These are phyloP conservation scores for Hystrix cristata DNA, from an alignment of 2,113 vertebrate genomes.

Conservation along the genomic window DNA sequence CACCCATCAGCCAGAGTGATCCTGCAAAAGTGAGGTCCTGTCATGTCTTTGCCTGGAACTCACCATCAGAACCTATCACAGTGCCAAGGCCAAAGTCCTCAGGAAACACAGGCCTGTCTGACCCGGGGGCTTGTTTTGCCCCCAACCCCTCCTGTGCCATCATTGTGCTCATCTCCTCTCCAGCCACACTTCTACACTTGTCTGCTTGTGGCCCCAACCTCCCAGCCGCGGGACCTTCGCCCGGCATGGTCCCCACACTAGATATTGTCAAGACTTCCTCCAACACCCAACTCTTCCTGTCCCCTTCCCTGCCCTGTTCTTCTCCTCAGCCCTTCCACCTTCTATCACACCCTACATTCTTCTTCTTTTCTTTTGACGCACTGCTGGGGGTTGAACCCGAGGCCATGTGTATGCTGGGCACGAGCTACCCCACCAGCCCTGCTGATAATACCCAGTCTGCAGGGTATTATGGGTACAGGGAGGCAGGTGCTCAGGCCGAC, in stretches of 20 bases:
- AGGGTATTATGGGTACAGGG: too few relatives aligned
- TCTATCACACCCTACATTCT: neutral
- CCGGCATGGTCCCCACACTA: neutral
- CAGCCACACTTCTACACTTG: neutral
- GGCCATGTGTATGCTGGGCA: neutral
- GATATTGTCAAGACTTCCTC: neutral
- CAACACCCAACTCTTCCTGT: too few relatives aligned
- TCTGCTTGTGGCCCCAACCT: neutral
- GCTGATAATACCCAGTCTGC: neutral
- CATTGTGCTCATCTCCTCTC: neutral
- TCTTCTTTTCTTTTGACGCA: neutral
- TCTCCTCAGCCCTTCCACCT: neutral
- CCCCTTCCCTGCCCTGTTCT: neutral
- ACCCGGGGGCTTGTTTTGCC: neutral
- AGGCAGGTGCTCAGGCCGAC: too few relatives aligned
- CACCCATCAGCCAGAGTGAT: neutral
- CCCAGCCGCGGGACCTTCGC: slow-evolving; percentile 28
- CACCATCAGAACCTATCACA: neutral
- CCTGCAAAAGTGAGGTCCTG: neutral
- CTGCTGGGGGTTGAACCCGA: neutral
- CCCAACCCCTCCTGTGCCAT: neutral
- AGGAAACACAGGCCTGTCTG: neutral
- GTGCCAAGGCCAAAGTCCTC: neutral
- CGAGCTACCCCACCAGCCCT: neutral
- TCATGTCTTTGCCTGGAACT: neutral